phyloP scores from a whole-genome alignment of 1,140 invertebrate genomes.

The Nixonia krombeini region DNA sequence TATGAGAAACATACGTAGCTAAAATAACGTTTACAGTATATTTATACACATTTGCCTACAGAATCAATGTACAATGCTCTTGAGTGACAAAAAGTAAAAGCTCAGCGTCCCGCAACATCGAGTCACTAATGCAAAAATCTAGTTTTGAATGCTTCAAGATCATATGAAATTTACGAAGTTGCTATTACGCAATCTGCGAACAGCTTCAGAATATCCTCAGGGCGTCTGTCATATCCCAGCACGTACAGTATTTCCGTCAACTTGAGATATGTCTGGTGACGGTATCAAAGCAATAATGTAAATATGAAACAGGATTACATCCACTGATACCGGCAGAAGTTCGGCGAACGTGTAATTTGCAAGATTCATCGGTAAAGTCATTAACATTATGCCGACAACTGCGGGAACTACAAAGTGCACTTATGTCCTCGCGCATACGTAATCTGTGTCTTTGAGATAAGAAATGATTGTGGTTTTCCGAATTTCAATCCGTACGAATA shows the following conservation, averaged over 20 bases:
- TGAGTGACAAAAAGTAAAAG: no score
- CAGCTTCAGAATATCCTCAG: slow-evolving; percentile 29
- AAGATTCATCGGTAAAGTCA: slow-evolving; percentile 38
- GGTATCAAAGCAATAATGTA: slow-evolving; percentile 32
- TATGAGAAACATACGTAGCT: no score
- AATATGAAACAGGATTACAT: slow-evolving; percentile 41
- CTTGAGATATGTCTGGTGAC: slow-evolving; percentile 31
- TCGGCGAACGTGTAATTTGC: slow-evolving; percentile 41
- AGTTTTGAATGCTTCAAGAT: slow-evolving; percentile 24
- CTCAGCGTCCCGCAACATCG: no score
- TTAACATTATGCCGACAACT: slow-evolving; percentile 31
- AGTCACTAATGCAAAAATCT: slow-evolving; percentile 34
- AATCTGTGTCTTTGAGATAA: no score
- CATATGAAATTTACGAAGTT: slow-evolving; percentile 31
- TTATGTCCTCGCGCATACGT: neutral
- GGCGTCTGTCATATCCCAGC: slow-evolving; percentile 31
- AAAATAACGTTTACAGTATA: no score
- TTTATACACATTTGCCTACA: no score
- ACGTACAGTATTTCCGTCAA: slow-evolving; percentile 37
- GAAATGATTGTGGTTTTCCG: no score
- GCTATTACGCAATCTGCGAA: slow-evolving; percentile 37
- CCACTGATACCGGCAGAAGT: slow-evolving; percentile 25
- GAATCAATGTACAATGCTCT: no score
- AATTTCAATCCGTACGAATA: no score
- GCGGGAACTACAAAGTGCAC: neutral